phyloP scores from a whole-genome alignment of 2,888 invertebrate genomes.

The Troilus luridus region DNA sequence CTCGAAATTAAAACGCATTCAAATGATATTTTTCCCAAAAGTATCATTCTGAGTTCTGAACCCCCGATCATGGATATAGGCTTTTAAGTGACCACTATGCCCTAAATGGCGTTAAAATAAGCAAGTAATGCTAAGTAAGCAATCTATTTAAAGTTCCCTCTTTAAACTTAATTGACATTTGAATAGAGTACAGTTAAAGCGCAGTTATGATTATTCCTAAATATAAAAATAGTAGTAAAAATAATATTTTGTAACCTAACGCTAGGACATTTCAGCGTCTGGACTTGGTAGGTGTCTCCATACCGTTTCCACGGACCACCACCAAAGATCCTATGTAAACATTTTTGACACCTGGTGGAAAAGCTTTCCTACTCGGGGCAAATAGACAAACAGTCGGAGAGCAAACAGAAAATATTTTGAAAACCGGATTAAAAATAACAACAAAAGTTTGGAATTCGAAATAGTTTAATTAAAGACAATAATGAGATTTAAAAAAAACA shows the following conservation, averaged over 20 bases:
- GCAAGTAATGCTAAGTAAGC: too few species aligned
- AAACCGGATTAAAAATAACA: conserved; percentile 27
- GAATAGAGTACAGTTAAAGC: too few species aligned
- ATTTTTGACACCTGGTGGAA: not conserved
- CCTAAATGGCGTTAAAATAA: too few species aligned
- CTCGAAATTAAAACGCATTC: too few species aligned
- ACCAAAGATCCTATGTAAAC: not conserved
- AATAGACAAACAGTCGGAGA: not conserved
- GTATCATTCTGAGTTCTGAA: too few species aligned
- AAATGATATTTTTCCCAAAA: too few species aligned
- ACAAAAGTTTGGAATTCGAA: not conserved
- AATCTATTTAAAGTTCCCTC: too few species aligned
- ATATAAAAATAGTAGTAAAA: not conserved
- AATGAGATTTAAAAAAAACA: too few species aligned
- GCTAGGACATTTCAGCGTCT: not conserved
- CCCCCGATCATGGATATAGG: too few species aligned
- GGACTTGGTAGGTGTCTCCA: not conserved
- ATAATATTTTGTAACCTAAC: not conserved
- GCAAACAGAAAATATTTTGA: not conserved
- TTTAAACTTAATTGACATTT: too few species aligned
- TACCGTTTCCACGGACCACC: not conserved
- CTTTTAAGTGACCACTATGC: too few species aligned
- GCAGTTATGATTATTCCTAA: too few species aligned
- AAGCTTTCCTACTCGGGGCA: not conserved
- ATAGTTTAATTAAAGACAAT: not conserved